Conservation (phyloP, 2,113 vertebrate genomes). For the Urocynchramus pylzowi region DNA sequence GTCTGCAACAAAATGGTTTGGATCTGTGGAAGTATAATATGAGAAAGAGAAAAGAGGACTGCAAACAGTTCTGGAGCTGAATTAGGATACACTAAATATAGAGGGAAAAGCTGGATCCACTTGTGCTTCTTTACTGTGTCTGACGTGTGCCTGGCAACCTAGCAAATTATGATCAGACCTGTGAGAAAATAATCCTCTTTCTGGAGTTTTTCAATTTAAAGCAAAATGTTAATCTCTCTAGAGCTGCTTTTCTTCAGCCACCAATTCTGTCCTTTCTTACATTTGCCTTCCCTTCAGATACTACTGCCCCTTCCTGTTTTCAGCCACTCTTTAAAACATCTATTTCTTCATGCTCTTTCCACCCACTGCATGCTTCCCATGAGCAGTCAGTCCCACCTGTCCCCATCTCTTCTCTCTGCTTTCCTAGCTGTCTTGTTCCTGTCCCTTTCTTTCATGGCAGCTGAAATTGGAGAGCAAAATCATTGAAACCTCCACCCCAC, state of each 20-base stretch:
- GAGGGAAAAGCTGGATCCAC: background rate
- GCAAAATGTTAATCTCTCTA: background rate
- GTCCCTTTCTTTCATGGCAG: background rate
- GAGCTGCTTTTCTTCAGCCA: background rate
- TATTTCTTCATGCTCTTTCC: background rate
- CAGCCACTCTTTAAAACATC: background rate
- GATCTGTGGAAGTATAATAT: background rate
- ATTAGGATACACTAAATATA: background rate
- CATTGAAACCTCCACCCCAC: background rate
- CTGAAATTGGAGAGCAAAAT: background rate
- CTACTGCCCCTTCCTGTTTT: background rate
- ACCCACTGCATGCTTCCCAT: background rate
- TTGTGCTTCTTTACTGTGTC: background rate
- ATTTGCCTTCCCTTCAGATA: background rate
- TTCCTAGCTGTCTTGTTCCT: background rate
- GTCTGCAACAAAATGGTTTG: background rate
- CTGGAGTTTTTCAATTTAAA: background rate
- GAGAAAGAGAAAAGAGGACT: background rate
- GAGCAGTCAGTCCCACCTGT: background rate
- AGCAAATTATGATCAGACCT: background rate
- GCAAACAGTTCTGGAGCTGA: background rate
- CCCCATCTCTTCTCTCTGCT: background rate
- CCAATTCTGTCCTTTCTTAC: background rate
- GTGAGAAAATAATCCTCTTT: background rate
- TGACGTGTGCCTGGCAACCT: background rate